Conservation (phyloP, 2,888 invertebrate genomes). For the Miltochrista miniata region DNA sequence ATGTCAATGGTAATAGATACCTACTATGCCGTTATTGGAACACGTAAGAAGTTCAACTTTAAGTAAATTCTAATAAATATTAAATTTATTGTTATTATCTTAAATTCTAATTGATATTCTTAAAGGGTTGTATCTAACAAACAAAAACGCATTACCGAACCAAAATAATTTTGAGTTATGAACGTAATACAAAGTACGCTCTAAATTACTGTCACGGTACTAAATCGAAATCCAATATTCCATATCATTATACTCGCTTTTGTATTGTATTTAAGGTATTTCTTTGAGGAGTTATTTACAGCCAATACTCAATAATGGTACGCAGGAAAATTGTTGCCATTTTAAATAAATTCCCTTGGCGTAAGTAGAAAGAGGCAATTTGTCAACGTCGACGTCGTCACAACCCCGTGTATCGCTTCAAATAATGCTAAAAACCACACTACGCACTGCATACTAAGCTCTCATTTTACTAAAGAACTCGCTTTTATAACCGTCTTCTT, state of each 20-base stretch:
- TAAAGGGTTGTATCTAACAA: no score
- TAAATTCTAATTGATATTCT: no score
- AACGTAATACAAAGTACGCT: constrained; percentile 1
- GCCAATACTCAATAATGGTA: constrained; percentile 17
- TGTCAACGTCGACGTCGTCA: constrained; percentile 52
- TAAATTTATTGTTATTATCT: no score
- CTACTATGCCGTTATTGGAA: no score
- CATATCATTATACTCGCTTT: neutral
- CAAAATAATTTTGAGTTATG: no score
- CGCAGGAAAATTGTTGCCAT: constrained; percentile 35
- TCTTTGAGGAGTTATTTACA: constrained; percentile 4
- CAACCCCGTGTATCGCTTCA: constrained; percentile 17
- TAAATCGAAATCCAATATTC: neutral
- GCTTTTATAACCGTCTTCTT: no score
- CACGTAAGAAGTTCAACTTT: no score
- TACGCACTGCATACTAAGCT: constrained; percentile 4
- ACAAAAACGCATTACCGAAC: no score
- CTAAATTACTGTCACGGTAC: neutral
- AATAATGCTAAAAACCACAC: constrained; percentile 15
- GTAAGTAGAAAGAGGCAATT: constrained; percentile 45
- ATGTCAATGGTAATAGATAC: no score
- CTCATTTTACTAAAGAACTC: constrained; percentile 17
- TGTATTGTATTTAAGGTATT: constrained; percentile 4
- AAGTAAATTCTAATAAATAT: no score
- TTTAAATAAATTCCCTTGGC: constrained; percentile 62